Conservation (phyloP, 2,113 vertebrate species). For the Clarias macrocephalus region DNA sequence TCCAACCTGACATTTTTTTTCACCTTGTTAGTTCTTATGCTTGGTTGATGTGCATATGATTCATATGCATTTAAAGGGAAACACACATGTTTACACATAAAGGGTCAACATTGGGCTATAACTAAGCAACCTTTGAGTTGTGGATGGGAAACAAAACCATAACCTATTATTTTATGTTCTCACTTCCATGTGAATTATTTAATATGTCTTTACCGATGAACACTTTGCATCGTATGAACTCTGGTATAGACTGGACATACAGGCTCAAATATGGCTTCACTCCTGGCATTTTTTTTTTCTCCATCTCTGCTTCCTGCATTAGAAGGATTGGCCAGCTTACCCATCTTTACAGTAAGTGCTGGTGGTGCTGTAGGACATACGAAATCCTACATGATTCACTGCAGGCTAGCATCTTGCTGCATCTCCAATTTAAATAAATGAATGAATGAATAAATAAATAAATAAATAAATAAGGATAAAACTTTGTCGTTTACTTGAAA, state of each 20-base stretch:
- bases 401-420: background rate
- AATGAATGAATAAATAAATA: background rate
- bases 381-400: background rate
- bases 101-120: background rate
- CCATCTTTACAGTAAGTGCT: background rate
- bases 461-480: background rate
- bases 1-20: background rate
- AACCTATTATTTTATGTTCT: background rate
- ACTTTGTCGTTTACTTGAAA: background rate
- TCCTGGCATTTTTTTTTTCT: background rate
- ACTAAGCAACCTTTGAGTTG: background rate
- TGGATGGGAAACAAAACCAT: background rate
- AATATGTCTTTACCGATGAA: background rate
- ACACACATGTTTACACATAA: background rate
- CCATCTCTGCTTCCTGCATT: slow-evolving; percentile 5
- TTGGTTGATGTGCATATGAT: background rate
- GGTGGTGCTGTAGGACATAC: background rate
- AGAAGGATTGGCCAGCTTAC: background rate
- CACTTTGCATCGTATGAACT: background rate
- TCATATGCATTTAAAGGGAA: background rate
- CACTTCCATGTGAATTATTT: background rate
- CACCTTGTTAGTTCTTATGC: background rate
- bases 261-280: background rate
- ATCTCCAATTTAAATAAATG: background rate
- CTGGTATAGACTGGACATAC: background rate